Evolutionary conservation across 2,888 invertebrate genomes (phyloP).

Genomic region (Tachina lurida): DNA sequence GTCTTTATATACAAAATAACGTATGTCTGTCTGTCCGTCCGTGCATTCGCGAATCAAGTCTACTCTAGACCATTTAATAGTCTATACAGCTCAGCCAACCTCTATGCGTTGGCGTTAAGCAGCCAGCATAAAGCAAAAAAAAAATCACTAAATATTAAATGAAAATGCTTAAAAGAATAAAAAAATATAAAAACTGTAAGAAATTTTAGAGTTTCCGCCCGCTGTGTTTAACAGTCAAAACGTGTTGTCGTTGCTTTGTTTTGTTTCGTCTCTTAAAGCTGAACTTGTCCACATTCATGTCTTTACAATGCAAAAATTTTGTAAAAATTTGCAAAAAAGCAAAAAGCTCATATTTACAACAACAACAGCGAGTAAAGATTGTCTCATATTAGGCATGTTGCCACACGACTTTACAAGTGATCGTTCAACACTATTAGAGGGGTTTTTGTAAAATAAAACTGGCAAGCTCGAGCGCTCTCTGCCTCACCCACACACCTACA

Average conservation of each 20-base stretch:
- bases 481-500: conserved; percentile 45
- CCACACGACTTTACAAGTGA: conserved; percentile 72
- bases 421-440: conserved; percentile 68
- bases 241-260: conserved; percentile 63
- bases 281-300: conserved; percentile 71
- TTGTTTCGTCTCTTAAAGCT: conserved; percentile 42
- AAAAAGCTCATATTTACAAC: conserved; percentile 12
- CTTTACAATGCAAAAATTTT: conserved; percentile 64
- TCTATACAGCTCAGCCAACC: conserved; percentile 59
- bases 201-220: conserved; percentile 70
- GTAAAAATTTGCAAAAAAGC: conserved; percentile 56
- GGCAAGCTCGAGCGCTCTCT: not conserved
- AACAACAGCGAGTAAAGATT: conserved; percentile 44
- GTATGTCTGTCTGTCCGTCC: not conserved
- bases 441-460: conserved; percentile 21
- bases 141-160: conserved; percentile 7
- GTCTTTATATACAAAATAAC: conserved; percentile 50
- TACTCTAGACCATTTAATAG: conserved; percentile 43
- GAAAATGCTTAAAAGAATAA: conserved; percentile 23
- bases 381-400: conserved; percentile 71
- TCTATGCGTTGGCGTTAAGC: conserved; percentile 71
- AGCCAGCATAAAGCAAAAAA: conserved; percentile 33
- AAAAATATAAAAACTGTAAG: conserved; percentile 44
- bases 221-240: conserved; percentile 71
- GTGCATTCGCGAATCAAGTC: not conserved